Evolutionary conservation across 2,113 vertebrate genomes (phyloP).

Genomic region (Brienomyrus brachyistius): DNA sequence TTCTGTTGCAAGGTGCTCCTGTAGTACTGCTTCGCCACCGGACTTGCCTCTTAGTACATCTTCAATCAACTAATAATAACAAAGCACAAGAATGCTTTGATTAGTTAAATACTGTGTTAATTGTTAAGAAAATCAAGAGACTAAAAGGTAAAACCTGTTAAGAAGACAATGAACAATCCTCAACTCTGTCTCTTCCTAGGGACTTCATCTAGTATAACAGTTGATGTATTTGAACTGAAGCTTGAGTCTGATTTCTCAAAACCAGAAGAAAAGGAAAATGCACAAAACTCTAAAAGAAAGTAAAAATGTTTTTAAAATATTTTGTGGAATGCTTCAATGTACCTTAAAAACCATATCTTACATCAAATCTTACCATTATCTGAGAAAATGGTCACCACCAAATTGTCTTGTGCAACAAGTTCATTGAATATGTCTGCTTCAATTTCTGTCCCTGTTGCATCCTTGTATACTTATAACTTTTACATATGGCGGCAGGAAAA

Average conservation of each 20-base stretch:
- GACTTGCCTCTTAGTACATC: neutral
- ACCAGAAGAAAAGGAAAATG: too few species aligned
- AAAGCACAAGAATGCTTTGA: too few species aligned
- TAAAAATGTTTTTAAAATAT: neutral
- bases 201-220: neutral
- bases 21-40: neutral
- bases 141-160: neutral
- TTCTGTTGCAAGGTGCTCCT: neutral
- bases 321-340: too few species aligned
- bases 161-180: neutral
- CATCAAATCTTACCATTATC: too few species aligned
- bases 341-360: too few species aligned
- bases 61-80: neutral
- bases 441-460: too few species aligned
- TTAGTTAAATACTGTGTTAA: neutral
- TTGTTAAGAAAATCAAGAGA: neutral
- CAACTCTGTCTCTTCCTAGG: neutral
- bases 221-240: too few species aligned
- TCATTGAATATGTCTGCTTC: too few species aligned
- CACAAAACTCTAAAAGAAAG: neutral
- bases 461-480: too few species aligned
- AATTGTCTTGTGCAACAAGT: too few species aligned
- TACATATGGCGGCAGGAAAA: neutral
- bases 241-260: too few species aligned
- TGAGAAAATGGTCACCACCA: too few species aligned